Evolutionary conservation across 1,140 invertebrate species (phyloP), one percentile per base, ranked within the genome.

Genomic region (Heliconius nattereri): DNA sequence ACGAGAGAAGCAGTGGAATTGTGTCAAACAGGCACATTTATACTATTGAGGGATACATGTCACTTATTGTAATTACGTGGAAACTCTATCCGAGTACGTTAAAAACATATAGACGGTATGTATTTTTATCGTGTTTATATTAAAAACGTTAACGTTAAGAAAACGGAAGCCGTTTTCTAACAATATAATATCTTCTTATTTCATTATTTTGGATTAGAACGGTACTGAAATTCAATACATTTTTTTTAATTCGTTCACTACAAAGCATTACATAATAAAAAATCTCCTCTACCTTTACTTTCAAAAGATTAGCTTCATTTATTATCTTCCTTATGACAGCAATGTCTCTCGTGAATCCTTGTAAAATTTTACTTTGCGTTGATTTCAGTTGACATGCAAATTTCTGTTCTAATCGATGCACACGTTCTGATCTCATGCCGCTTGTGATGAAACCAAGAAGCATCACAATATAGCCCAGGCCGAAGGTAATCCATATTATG

Each of bases 401-500:
- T 87, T 97, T 97, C 81, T 97, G 97, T 88, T 98, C 97, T 66
- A 98, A 92, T 83, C 95, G 95, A 66, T 95, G 95, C 35, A 98
- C 95, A 86, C 96, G 96, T 88, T 98, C 98, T 77, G 97, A 98
- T 78, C 96, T 95, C 91, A 95, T 92, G 1, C 94, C 94, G 77
- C 92, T 94, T 1, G 97, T 97, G 78, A 99, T 98, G 87, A 98
- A 98, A 32, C 97, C 97, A 81, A 98, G 96, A 70, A 99, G 97
- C 98, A 98, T 98, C 20, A 98, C 96, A 71, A 98, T 95, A 91
- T 98, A 99, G 0, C 98, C 98, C 78, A 99, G 94, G 2, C 98
- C 98, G 84, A 98, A 98, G 71, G 98, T 98, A 57, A 98, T 98
- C 98, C 98, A 98, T 23, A 97, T 95, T 11, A 97, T 95, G 0